These are phyloP conservation scores for Colinus virginianus DNA, from an alignment of 2,113 vertebrate species.

Conservation along the genomic window DNA sequence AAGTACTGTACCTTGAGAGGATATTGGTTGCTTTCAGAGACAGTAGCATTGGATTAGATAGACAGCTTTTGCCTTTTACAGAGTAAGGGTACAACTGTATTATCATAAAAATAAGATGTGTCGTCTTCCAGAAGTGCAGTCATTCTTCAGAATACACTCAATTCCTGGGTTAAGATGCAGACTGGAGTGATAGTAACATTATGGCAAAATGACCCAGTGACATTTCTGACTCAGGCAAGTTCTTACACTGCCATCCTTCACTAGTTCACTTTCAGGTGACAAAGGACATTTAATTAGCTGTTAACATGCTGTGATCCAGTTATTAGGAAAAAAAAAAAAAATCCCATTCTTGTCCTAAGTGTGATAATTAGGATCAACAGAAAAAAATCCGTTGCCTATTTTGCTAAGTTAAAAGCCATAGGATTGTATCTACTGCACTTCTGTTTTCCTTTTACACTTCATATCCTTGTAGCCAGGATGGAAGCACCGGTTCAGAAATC, in stretches of 20 bases:
- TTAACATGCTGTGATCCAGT: neutral
- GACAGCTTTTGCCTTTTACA: neutral
- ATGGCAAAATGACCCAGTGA: neutral
- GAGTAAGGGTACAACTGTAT: neutral
- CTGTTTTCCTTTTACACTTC: neutral
- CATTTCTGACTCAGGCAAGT: neutral
- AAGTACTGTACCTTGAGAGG: neutral
- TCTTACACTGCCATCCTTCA: neutral
- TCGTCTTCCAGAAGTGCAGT: neutral
- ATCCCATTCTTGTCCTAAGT: neutral
- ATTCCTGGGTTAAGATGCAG: neutral
- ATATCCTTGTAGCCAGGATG: neutral
- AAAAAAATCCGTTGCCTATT: neutral
- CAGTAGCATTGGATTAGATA: neutral
- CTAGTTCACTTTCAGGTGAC: constrained; percentile 1
- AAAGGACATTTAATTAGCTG: neutral
- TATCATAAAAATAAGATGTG: neutral
- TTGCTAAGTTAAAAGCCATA: neutral
- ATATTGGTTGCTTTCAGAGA: neutral
- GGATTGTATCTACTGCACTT: neutral
- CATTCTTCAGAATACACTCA: neutral
- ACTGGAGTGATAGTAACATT: neutral
- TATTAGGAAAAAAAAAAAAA: constrained; percentile 5
- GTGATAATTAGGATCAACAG: neutral
- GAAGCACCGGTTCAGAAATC: neutral